These are phyloP conservation scores for Thunnus maccoyii DNA, from an alignment of 2,113 vertebrate species.

Conservation along the genomic window DNA sequence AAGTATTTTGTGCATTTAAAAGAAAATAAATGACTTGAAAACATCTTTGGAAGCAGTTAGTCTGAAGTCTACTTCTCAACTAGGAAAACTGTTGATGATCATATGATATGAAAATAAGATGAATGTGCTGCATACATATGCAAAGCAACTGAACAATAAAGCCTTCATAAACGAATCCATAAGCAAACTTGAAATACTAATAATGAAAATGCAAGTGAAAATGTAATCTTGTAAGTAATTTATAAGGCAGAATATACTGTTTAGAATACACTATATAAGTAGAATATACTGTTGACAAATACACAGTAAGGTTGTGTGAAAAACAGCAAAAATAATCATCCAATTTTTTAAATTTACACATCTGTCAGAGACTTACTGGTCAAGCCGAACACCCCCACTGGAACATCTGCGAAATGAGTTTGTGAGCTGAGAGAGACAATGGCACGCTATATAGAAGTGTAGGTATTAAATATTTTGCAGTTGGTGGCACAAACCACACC, in stretches of 20 bases:
- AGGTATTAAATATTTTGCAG: neutral
- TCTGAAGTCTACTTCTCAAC: neutral
- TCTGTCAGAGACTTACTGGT: conserved; percentile 13
- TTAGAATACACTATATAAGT: too few species aligned
- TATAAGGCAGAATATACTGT: neutral
- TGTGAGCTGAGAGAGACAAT: neutral
- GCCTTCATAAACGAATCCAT: neutral
- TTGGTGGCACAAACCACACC: conserved; percentile 26
- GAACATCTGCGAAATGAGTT: neutral
- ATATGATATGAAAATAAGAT: conserved; percentile 15
- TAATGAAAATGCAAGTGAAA: neutral
- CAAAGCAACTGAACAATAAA: neutral
- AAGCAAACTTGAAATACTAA: neutral
- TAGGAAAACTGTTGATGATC: neutral
- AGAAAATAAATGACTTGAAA: too few species aligned
- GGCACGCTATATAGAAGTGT: neutral
- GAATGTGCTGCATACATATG: too few species aligned
- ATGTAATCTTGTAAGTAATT: neutral
- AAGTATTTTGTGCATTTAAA: too few species aligned
- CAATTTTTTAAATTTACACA: neutral
- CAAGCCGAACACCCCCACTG: neutral
- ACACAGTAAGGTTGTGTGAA: too few species aligned
- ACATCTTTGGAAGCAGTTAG: too few species aligned
- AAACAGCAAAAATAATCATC: too few species aligned
- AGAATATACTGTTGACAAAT: neutral